A percentile compares a stretch with the other conserved stretches of the same genome.
phyloP scores from a whole-genome alignment of 2,113 vertebrate genomes.

The Delphinus delphis region DNA sequence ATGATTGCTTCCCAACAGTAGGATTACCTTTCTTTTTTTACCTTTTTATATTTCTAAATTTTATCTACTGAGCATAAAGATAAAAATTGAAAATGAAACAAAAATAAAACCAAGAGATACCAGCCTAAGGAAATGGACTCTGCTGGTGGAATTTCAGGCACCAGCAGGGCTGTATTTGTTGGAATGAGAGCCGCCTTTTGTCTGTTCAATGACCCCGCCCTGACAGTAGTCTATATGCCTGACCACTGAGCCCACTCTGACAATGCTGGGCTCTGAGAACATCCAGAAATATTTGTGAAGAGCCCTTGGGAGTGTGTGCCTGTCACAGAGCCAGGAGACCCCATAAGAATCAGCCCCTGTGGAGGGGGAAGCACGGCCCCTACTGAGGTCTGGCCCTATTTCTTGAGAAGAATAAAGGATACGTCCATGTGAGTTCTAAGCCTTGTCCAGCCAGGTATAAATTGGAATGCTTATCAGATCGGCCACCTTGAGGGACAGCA shows the following conservation, averaged over 20 bases:
- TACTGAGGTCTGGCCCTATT: neutral
- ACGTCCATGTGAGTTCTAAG: accelerated
- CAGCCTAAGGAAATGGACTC: neutral
- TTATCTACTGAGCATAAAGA: neutral
- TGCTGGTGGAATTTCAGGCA: neutral
- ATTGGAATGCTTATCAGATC: neutral
- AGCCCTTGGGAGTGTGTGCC: neutral
- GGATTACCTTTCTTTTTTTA: neutral
- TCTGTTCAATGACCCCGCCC: accelerated
- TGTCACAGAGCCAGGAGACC: neutral
- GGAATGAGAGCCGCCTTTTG: neutral
- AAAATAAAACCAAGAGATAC: neutral
- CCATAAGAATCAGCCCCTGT: neutral
- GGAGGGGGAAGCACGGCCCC: neutral
- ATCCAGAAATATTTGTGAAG: neutral
- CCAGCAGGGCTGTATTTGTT: neutral
- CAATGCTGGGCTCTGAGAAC: neutral
- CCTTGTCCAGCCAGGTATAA: neutral
- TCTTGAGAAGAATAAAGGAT: neutral
- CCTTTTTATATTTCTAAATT: neutral
- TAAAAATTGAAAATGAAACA: slow-evolving; percentile 32
- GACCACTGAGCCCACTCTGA: neutral
- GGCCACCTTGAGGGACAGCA: neutral
- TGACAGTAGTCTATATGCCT: accelerated
- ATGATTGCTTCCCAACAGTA: neutral